A percentile compares a stretch with the other conserved stretches of the same genome.
Conservation (phyloP, 2,888 invertebrate genomes). For the Gnatocerus cornutus region DNA sequence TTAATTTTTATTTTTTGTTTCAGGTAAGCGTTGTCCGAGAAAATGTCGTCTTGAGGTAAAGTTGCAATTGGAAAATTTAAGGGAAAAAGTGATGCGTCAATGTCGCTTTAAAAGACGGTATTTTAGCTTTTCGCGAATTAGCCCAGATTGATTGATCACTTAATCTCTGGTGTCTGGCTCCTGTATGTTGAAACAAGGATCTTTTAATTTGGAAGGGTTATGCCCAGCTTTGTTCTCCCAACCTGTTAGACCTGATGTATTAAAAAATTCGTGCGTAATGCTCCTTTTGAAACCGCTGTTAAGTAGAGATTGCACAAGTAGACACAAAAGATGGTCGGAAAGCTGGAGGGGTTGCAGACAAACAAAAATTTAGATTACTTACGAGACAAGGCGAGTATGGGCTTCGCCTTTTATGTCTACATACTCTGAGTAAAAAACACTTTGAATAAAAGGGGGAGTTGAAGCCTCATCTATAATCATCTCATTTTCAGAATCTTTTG, state of each 20-base stretch:
- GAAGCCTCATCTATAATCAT: constrained; percentile 70
- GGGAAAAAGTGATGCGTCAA: no score
- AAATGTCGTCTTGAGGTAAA: no score
- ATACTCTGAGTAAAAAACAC: constrained; percentile 52
- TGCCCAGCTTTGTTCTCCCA: background rate
- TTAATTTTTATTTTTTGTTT: constrained; percentile 24
- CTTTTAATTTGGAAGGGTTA: constrained; percentile 7
- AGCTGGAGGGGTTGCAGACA: constrained; percentile 57
- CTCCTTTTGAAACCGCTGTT: constrained; percentile 38
- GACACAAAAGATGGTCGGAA: constrained; percentile 37
- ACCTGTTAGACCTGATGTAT: constrained; percentile 19
- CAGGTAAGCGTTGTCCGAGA: constrained; percentile 43
- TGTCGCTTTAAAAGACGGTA: constrained; percentile 12
- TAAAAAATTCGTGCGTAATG: constrained; percentile 41
- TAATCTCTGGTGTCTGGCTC: background rate
- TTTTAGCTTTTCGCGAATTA: background rate
- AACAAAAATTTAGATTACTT: constrained; percentile 64
- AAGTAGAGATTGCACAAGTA: constrained; percentile 38
- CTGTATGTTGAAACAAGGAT: background rate
- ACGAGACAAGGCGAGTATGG: constrained; percentile 48
- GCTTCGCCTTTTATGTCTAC: constrained; percentile 62
- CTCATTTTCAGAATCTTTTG: constrained; percentile 71
- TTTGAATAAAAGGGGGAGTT: constrained; percentile 57
- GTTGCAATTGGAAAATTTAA: no score
- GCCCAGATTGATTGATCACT: constrained; percentile 13